Conservation (phyloP, 2,113 vertebrate species). For the Machaerirhynchus nigripectus region DNA sequence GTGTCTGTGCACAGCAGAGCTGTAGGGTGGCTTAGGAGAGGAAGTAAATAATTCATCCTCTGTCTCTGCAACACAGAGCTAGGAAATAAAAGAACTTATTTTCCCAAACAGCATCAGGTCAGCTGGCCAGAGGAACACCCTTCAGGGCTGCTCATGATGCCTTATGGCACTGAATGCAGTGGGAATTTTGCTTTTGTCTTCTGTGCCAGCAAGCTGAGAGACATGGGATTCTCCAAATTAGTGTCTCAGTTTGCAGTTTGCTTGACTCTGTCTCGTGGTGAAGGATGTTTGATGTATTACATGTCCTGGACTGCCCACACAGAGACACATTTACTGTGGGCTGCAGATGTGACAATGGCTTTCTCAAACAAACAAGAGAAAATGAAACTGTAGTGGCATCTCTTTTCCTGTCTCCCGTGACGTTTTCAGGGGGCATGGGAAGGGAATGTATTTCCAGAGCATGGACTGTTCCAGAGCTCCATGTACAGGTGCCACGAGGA, state of each 20-base stretch:
- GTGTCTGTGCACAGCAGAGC: not conserved
- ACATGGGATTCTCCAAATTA: not conserved
- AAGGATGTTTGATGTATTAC: not conserved
- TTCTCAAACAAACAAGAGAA: not conserved
- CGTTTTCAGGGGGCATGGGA: not conserved
- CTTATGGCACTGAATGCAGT: not conserved
- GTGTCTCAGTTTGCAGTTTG: not conserved
- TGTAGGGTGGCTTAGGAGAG: not conserved
- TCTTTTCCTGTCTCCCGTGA: not conserved
- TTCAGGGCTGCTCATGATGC: not conserved
- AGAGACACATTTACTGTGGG: not conserved
- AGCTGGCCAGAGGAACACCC: not conserved
- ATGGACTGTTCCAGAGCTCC: not conserved
- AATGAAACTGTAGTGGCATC: not conserved
- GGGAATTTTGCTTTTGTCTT: not conserved
- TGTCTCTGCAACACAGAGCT: not conserved
- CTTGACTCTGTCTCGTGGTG: rapidly evolving
- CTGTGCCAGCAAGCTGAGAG: not conserved
- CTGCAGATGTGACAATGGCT: not conserved
- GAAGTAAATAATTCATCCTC: not conserved
- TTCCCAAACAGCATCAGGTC: not conserved
- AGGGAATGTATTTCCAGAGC: not conserved
- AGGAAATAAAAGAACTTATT: not conserved
- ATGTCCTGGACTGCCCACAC: not conserved
- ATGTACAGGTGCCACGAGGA: not conserved